Percentiles rank a stretch among this genome's conserved stretches.
These are phyloP conservation scores for Actinemys pallida DNA, from an alignment of 2,113 vertebrate genomes.

Conservation along the genomic window DNA sequence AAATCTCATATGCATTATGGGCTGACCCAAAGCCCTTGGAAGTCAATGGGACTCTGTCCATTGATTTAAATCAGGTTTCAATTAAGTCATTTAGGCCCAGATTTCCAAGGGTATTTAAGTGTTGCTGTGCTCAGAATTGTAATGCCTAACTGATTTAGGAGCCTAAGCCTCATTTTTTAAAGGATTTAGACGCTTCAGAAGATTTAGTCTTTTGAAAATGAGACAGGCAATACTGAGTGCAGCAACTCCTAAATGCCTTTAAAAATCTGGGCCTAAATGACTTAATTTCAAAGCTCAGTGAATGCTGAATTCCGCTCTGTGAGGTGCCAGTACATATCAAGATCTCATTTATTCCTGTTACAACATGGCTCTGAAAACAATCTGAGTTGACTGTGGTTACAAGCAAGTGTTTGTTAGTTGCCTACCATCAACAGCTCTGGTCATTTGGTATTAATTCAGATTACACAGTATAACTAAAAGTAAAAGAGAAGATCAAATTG, in stretches of 20 bases:
- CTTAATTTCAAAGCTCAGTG: not conserved
- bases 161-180: not conserved
- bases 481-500: not conserved
- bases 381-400: fast-evolving
- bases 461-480: not conserved
- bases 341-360: not conserved
- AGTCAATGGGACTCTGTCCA: not conserved
- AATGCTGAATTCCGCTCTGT: not conserved
- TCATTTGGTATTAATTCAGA: not conserved
- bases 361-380: not conserved
- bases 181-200: not conserved
- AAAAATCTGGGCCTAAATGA: not conserved
- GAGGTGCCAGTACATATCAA: not conserved
- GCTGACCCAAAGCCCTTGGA: not conserved
- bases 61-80: not conserved
- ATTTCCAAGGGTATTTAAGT: not conserved
- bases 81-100: fast-evolving
- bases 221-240: not conserved
- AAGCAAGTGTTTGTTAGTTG: not conserved
- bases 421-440: not conserved
- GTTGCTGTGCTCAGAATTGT: not conserved
- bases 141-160: not conserved
- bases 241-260: not conserved
- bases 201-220: not conserved
- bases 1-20: fast-evolving